phyloP scores from a whole-genome alignment of 2,888 invertebrate genomes.

The Apodemia zela region DNA sequence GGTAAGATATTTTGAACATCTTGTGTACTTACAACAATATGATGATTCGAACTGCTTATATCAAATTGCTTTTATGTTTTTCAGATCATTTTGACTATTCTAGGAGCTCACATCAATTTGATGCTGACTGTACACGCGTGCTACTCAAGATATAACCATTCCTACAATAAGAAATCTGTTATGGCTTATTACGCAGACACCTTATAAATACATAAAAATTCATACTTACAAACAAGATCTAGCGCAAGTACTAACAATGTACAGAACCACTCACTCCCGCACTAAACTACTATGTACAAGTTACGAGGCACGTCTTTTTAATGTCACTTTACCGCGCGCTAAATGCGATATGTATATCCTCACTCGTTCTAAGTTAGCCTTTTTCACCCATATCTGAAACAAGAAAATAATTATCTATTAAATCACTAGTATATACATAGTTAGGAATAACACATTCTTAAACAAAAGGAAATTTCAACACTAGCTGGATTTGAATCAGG shows the following conservation, averaged over 20 bases:
- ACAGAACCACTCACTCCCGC: constrained; percentile 29
- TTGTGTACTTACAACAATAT: too few species aligned
- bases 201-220: constrained; percentile 18
- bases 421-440: neutral
- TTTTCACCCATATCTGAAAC: constrained; percentile 94
- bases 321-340: constrained; percentile 92
- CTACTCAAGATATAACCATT: neutral
- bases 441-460: too few species aligned
- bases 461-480: too few species aligned
- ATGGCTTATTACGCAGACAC: constrained; percentile 17
- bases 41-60: too few species aligned
- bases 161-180: neutral
- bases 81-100: too few species aligned
- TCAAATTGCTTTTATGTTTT: too few species aligned
- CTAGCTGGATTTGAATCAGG: too few species aligned
- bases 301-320: constrained; percentile 91
- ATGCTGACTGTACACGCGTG: too few species aligned
- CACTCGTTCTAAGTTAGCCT: constrained; percentile 86
- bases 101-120: too few species aligned
- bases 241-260: constrained; percentile 29
- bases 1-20: too few species aligned
- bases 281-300: constrained; percentile 22
- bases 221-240: constrained; percentile 16
- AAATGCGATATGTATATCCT: constrained; percentile 91
- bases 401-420: constrained; percentile 26